A percentile compares a stretch with the other conserved stretches of the same genome.
phyloP scores from a whole-genome alignment of 1,140 invertebrate species.

The Drosophila suzukii region DNA sequence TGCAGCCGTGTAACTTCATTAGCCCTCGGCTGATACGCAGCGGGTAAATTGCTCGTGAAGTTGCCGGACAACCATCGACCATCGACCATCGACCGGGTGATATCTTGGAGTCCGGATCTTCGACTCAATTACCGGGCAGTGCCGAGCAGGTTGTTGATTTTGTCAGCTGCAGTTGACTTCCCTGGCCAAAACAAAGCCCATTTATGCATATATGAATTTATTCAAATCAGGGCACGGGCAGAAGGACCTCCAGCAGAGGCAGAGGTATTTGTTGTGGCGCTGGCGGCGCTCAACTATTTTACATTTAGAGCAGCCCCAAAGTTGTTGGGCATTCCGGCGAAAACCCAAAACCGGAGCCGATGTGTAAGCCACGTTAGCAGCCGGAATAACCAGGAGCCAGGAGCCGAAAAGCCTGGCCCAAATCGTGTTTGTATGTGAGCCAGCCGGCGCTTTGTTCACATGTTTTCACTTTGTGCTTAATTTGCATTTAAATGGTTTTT shows the following conservation, averaged over 20 bases:
- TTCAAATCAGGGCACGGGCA: slow-evolving; percentile 60
- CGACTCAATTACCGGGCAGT: slow-evolving; percentile 62
- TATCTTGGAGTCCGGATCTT: slow-evolving; percentile 44
- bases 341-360: slow-evolving; percentile 13
- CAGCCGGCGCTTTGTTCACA: slow-evolving; percentile 70
- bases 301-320: slow-evolving; percentile 67
- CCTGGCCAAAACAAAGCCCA: slow-evolving; percentile 20
- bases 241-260: not conserved
- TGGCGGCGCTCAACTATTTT: slow-evolving; percentile 71
- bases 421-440: slow-evolving; percentile 14
- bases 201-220: slow-evolving; percentile 81
- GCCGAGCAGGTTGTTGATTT: slow-evolving; percentile 25
- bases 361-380: slow-evolving; percentile 19
- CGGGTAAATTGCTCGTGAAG: slow-evolving; percentile 49
- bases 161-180: slow-evolving; percentile 49
- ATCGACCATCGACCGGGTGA: slow-evolving; percentile 5
- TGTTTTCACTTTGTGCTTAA: slow-evolving; percentile 84
- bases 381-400: slow-evolving; percentile 18
- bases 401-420: slow-evolving; percentile 15
- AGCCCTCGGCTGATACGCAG: slow-evolving; percentile 39
- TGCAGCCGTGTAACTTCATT: slow-evolving; percentile 60
- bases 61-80: slow-evolving; percentile 26
- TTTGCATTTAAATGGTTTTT: slow-evolving; percentile 84
- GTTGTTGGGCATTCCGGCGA: slow-evolving; percentile 33
- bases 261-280: slow-evolving; percentile 64